Percentiles rank a stretch among this genome's conserved stretches.
phyloP scores from a whole-genome alignment of 30 jellyfish, hydroid and myxozoan genomes.

The Turritopsis rubra region DNA sequence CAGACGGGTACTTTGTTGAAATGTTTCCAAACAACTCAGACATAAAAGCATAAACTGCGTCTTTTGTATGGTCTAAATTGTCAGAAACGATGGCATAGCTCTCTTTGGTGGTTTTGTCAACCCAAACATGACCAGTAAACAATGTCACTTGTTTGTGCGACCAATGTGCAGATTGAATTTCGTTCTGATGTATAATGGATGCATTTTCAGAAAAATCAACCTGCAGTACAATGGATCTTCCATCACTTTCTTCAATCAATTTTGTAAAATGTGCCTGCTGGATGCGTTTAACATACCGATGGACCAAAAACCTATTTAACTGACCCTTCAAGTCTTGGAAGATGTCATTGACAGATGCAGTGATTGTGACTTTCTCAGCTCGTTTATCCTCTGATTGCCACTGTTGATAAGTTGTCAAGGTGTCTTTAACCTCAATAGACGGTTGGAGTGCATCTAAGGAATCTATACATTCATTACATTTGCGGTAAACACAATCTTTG shows the following conservation, averaged over 20 bases:
- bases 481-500: constrained; percentile 10
- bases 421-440: constrained; percentile 7
- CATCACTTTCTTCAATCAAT: constrained; percentile 28
- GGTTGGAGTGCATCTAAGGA: constrained; percentile 10
- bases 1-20: constrained; percentile 13
- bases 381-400: constrained; percentile 11
- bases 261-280: constrained; percentile 28
- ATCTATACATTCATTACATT: constrained; percentile 2
- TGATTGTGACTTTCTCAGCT: too few species aligned
- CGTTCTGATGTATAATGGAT: constrained; percentile 41
- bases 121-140: constrained; percentile 42
- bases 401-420: constrained; percentile 8
- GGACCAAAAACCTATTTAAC: constrained; percentile 18
- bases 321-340: constrained; percentile 31
- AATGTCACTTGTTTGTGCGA: constrained; percentile 38
- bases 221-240: constrained; percentile 38
- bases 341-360: too few species aligned
- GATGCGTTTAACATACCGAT: constrained; percentile 28
- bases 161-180: constrained; percentile 61
- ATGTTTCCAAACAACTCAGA: constrained; percentile 31
- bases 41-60: constrained; percentile 40
- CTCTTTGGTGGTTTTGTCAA: constrained; percentile 37
- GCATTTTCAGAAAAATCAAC: constrained; percentile 37
- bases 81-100: constrained; percentile 38
- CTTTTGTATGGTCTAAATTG: constrained; percentile 36